Base-by-base conservation (phyloP, 2,888 invertebrate genomes). In the Stramonita haemastoma region DNA sequence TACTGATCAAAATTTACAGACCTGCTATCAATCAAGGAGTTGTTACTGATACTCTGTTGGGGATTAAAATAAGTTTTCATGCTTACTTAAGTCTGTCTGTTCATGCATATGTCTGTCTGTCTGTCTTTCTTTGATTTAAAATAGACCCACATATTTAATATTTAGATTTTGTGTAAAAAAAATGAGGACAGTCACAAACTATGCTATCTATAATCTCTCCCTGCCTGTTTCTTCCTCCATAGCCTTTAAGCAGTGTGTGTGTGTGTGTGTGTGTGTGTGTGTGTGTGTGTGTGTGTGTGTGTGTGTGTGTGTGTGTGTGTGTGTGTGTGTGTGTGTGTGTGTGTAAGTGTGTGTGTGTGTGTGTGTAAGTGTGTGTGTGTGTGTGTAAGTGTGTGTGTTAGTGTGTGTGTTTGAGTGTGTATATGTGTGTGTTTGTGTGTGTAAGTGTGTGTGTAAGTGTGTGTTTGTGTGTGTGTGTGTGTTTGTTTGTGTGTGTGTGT, bases 301-400 rank as follows among this genome's bases (percentile, higher is more conserved):
- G 84, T 34, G 84, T 26, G 36, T 26, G 84, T 34, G 84, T 26
- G 36, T 26, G 84, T 34, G 84, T 60, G 60, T 60, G 60, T 60
- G 60, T 60, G 60, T 60, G 60, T 60, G 60, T 60, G 60, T 60
- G 60, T 60, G 60, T 60, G 60, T 60, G 60, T 60, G 60, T 60
- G 60, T 60, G 60, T 60, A 17, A 15, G 77, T 77, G 77, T 77
- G 77, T 77, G 77, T 77, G 77, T 77, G 77, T 77, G 86, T 29
- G 86, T 36, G 60, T 29, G 86, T 46, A 57, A 22, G 60, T 29
- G 86, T 29, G 57, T 46, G 60, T 29, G 29, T 46, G 86, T 46
- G 34, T 77, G 77, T 77, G 77, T 77, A 26, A n/a, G n/a, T n/a
- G n/a, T n/a, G n/a, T n/a, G n/a, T n/a, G n/a, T n/a, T n/a, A n/a